These are phyloP conservation scores for Tachycineta bicolor DNA, from an alignment of 2,113 vertebrate species.

Conservation along the genomic window DNA sequence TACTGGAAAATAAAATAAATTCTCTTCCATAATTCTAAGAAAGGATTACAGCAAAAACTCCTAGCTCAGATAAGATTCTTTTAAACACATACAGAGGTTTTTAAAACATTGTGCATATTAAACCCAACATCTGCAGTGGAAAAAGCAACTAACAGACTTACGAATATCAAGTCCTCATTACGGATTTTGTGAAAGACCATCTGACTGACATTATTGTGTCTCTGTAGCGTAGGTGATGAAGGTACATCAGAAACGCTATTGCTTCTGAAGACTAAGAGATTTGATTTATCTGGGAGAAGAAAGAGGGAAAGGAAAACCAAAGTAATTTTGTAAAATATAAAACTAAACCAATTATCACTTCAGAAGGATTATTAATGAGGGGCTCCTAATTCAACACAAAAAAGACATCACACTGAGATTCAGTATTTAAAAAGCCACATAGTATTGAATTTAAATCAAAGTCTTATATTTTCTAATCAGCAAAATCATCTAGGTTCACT, in stretches of 20 bases:
- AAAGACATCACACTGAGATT: background rate
- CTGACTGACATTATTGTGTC: slow-evolving; percentile 92
- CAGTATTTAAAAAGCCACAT: background rate
- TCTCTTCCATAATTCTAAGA: background rate
- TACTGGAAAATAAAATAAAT: background rate
- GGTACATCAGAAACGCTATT: slow-evolving; percentile 82
- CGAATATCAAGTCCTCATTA: slow-evolving; percentile 90
- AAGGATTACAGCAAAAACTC: background rate
- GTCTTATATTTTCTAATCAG: background rate
- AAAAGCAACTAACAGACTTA: slow-evolving; percentile 71
- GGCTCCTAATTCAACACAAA: background rate
- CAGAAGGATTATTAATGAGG: background rate
- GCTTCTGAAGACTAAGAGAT: slow-evolving; percentile 91
- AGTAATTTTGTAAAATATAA: background rate
- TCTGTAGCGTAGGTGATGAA: slow-evolving; percentile 82
- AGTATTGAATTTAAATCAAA: slow-evolving; percentile 9
- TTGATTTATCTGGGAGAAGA: slow-evolving; percentile 87
- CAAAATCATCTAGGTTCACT: background rate
- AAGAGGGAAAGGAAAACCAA: background rate
- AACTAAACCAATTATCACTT: background rate
- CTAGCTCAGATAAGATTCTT: background rate
- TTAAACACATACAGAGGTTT: background rate
- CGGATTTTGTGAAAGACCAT: slow-evolving; percentile 99
- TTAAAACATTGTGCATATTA: background rate
- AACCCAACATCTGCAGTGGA: background rate